Evolutionary conservation across 1,140 invertebrate species (phyloP).

Genomic region (Gonioctena quinquepunctata): DNA sequence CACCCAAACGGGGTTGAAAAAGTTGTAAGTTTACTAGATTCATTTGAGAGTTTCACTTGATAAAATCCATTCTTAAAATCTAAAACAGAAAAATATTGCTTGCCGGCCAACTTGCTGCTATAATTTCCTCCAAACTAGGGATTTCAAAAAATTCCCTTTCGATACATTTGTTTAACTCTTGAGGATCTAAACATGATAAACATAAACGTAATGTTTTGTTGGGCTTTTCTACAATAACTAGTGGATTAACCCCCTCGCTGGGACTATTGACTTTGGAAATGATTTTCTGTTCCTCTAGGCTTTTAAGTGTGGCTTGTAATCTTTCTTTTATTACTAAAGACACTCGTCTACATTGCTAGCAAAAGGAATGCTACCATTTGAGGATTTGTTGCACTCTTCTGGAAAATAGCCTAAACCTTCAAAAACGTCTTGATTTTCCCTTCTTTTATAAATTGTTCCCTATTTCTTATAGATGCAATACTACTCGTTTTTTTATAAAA

Average conservation of each 20-base stretch:
- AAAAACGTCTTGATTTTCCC: no score
- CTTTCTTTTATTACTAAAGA: not conserved
- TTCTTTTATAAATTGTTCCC: no score
- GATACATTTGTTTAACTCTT: constrained; percentile 18
- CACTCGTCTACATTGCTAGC: not conserved
- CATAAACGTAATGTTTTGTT: constrained; percentile 19
- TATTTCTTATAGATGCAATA: not conserved
- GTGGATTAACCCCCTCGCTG: not conserved
- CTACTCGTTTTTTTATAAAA: not conserved
- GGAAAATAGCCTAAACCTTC: no score
- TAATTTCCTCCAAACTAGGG: constrained; percentile 49
- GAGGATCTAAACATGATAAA: constrained; percentile 22
- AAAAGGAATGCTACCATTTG: not conserved
- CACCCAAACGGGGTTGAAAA: constrained; percentile 52
- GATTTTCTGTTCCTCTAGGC: not conserved
- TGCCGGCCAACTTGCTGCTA: constrained; percentile 45
- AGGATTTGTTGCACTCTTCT: not conserved
- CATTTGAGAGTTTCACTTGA: constrained; percentile 32
- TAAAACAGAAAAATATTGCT: constrained; percentile 54
- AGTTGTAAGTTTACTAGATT: constrained; percentile 39
- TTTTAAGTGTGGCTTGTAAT: not conserved
- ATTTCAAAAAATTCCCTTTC: constrained; percentile 21
- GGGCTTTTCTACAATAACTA: constrained; percentile 23
- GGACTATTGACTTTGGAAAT: not conserved
- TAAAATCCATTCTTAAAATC: constrained; percentile 54